These are phyloP conservation scores for Nysson spinosus DNA, from an alignment of 2,888 invertebrate genomes.

Conservation along the genomic window DNA sequence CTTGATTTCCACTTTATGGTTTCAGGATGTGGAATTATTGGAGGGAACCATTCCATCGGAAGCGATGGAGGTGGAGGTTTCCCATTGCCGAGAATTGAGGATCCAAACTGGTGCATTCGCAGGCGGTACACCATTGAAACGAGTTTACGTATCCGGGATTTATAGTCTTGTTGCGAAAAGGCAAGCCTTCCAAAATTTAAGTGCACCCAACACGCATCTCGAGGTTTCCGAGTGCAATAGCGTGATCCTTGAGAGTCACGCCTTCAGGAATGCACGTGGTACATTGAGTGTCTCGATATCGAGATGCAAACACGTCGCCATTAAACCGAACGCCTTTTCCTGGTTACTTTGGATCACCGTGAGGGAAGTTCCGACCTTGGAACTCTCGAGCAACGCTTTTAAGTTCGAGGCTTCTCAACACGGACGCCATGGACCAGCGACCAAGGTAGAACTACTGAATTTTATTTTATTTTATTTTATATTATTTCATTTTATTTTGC, in stretches of 20 bases:
- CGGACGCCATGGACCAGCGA: slow-evolving; percentile 83
- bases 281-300: slow-evolving; percentile 82
- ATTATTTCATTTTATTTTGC: background rate
- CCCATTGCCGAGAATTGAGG: slow-evolving; percentile 80
- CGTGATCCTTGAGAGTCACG: slow-evolving; percentile 81
- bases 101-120: slow-evolving; percentile 81
- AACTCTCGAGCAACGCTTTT: slow-evolving; percentile 82
- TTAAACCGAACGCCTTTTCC: slow-evolving; percentile 83
- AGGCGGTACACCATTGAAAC: slow-evolving; percentile 79
- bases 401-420: slow-evolving; percentile 81
- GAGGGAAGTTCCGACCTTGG: slow-evolving; percentile 80
- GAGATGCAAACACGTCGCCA: slow-evolving; percentile 80
- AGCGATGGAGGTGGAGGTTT: slow-evolving; percentile 81
- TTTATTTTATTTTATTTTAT: background rate
- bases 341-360: slow-evolving; percentile 82
- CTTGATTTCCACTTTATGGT: slow-evolving; percentile 16
- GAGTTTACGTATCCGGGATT: slow-evolving; percentile 80
- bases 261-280: slow-evolving; percentile 83
- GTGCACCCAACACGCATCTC: slow-evolving; percentile 81
- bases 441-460: slow-evolving; percentile 73
- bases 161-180: slow-evolving; percentile 80
- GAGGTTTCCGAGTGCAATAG: slow-evolving; percentile 81
- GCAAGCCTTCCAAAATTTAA: slow-evolving; percentile 81
- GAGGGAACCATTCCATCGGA: slow-evolving; percentile 80
- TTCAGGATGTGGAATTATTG: slow-evolving; percentile 73